A percentile compares a stretch with the other conserved stretches of the same genome.
Conservation (phyloP, 2,888 invertebrate genomes). For the Dyspetes luteomarginatus region DNA sequence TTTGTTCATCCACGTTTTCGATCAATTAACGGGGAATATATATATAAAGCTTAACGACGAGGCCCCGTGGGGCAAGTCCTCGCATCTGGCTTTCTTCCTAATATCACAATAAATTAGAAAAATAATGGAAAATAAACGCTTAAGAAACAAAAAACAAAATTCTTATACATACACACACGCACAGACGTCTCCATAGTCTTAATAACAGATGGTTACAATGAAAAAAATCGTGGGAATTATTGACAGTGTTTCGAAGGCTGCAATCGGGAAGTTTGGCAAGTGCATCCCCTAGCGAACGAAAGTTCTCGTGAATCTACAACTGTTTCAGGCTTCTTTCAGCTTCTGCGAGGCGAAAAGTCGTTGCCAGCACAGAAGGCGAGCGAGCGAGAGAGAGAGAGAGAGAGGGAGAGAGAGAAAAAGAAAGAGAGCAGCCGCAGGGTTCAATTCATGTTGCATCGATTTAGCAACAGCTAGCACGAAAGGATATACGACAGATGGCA, state of each 20-base stretch:
- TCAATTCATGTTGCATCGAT: background rate
- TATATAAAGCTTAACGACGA: slow-evolving; percentile 29
- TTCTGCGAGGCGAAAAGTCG: too few species aligned
- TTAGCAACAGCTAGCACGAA: background rate
- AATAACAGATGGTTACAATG: background rate
- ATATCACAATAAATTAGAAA: slow-evolving; percentile 71
- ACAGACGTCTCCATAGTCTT: background rate
- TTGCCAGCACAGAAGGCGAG: too few species aligned
- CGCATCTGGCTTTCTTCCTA: slow-evolving; percentile 64
- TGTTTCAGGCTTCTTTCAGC: too few species aligned
- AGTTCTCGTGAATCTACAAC: too few species aligned
- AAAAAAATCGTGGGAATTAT: background rate
- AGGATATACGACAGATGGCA: background rate
- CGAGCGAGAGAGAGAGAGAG: background rate
- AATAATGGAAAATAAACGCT: slow-evolving; percentile 27
- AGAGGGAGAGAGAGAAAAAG: background rate
- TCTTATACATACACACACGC: slow-evolving; percentile 14
- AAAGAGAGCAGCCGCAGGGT: background rate
- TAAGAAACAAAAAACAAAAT: slow-evolving; percentile 27
- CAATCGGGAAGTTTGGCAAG: background rate
- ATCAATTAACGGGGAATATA: slow-evolving; percentile 28
- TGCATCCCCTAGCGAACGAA: too few species aligned
- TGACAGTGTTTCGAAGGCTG: background rate
- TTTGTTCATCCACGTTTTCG: slow-evolving; percentile 8
- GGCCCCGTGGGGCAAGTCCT: slow-evolving; percentile 26